Evolutionary conservation across 2,113 vertebrate genomes (phyloP), one percentile per base, ranked within the genome.

Genomic region (Seriola dumerili): DNA sequence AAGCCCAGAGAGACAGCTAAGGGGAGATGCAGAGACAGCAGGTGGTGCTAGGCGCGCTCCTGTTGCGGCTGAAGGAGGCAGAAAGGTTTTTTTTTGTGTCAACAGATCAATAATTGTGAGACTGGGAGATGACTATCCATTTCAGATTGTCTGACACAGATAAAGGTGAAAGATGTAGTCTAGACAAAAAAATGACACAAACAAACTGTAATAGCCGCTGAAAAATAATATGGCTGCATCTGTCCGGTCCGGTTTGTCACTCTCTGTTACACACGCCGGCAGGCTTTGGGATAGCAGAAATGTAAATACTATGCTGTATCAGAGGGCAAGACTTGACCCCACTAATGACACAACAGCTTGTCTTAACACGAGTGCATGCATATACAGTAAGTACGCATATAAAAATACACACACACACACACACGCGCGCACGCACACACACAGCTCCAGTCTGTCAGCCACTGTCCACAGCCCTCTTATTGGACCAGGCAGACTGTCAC

Each of bases 71-170:
- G 72, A 76, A 81, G 61, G 78, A 81, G 71, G 76, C 61, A 44
- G 44, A 46, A 46, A 80, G 61, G 23, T 40, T 40, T 17, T 19
- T 69, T 81, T 87, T 71, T 2, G 44, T 85, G 76, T 90, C 88
- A 85, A 84, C 85, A 78, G 85, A 93, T 93, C 81, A 89, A 90
- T 91, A 87, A 44, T 54, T n/a, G 50, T 50, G 67, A 85, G 63
- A 76, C 23, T 69, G 42, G 62, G 40, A 42, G 61, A 86, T 38
- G 38, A 59, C 59, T 75, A 87, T 86, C 59, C 52, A 83, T 91
- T 84, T 48, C 81, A 83, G 52, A 78, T n/a, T 42, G 84, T 75
- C 83, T 73, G 73, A 77, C 29, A 23, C n/a, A 77, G 16, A 88
- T 57, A 80, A 81, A 75, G 55, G 38, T 61, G 50, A 76, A 79